Evolutionary conservation across 2,797 vertebrate species (phyloP).

Genomic region (Channa striata): DNA sequence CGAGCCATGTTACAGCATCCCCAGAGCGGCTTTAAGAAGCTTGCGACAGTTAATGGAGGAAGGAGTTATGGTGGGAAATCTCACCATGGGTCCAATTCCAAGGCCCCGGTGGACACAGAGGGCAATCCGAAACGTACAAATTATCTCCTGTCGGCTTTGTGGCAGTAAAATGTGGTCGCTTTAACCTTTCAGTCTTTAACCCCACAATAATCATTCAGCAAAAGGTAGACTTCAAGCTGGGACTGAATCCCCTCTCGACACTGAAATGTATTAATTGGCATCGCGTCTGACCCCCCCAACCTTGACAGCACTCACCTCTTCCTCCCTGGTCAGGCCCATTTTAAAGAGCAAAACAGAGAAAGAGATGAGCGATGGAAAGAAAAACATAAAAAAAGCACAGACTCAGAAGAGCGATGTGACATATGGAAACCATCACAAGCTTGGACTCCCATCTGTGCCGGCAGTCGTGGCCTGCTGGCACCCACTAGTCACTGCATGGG

Average conservation of each 20-base stretch:
- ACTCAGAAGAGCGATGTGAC: slow-evolving; percentile 70
- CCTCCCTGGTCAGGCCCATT: slow-evolving; percentile 45
- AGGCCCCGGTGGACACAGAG: slow-evolving; percentile 51
- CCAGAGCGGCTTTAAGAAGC: slow-evolving; percentile 62
- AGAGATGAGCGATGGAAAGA: slow-evolving; percentile 78
- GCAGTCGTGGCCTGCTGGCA: slow-evolving; percentile 79
- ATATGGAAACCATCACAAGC: slow-evolving; percentile 86
- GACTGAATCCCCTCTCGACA: slow-evolving; percentile 36
- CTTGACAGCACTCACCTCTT: slow-evolving; percentile 38
- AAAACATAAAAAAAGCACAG: slow-evolving; percentile 62
- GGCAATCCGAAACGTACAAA: slow-evolving; percentile 63
- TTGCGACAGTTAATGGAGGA: slow-evolving; percentile 71
- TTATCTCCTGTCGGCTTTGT: slow-evolving; percentile 68
- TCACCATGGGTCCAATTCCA: slow-evolving; percentile 69
- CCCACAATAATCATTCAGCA: slow-evolving; percentile 54
- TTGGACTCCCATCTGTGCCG: slow-evolving; percentile 81
- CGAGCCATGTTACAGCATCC: slow-evolving; percentile 68
- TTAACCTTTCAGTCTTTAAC: slow-evolving; percentile 72
- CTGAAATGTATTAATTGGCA: slow-evolving; percentile 65
- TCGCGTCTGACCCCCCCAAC: slow-evolving; percentile 62
- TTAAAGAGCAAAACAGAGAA: slow-evolving; percentile 74
- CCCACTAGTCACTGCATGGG: slow-evolving; percentile 72
- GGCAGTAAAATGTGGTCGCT: slow-evolving; percentile 64
- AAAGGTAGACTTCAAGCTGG: slow-evolving; percentile 47
- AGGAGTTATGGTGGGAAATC: slow-evolving; percentile 81